A percentile compares a stretch with the other conserved stretches of the same genome.
Conservation (phyloP, 2,888 invertebrate genomes). For the Polyommatus icarus region DNA sequence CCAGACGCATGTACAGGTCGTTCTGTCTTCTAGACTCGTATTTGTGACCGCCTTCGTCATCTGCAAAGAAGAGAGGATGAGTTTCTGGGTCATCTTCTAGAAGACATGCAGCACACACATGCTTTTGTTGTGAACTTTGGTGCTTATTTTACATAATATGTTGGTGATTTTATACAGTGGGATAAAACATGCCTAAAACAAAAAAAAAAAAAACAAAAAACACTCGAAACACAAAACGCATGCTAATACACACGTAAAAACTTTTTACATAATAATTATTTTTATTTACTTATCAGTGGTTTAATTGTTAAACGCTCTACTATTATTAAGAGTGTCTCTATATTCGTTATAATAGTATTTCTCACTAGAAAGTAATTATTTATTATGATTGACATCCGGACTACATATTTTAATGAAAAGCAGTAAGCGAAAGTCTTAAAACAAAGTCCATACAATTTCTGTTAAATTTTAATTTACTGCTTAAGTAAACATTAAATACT, state of each 20-base stretch:
- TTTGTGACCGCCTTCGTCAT: conserved; percentile 87
- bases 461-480: too few relatives aligned
- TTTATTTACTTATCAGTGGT: neutral
- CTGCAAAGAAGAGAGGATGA: conserved; percentile 59
- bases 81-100: neutral
- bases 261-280: neutral
- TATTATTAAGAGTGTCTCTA: too few relatives aligned
- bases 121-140: neutral
- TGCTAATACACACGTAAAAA: neutral
- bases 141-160: neutral
- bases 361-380: too few relatives aligned
- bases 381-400: too few relatives aligned
- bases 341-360: too few relatives aligned
- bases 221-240: conserved; percentile 1
- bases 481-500: too few relatives aligned
- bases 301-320: too few relatives aligned
- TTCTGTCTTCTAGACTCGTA: conserved; percentile 80
- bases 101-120: conserved; percentile 27
- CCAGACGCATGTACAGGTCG: conserved; percentile 91
- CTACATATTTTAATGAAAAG: too few relatives aligned
- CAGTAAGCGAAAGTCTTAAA: too few relatives aligned
- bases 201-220: neutral
- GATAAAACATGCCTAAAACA: conserved; percentile 4
- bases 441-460: too few relatives aligned
- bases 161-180: neutral